Evolutionary conservation across 2,113 vertebrate species (phyloP), one percentile per base, ranked within the genome.

Genomic region (Corvus cornix): DNA sequence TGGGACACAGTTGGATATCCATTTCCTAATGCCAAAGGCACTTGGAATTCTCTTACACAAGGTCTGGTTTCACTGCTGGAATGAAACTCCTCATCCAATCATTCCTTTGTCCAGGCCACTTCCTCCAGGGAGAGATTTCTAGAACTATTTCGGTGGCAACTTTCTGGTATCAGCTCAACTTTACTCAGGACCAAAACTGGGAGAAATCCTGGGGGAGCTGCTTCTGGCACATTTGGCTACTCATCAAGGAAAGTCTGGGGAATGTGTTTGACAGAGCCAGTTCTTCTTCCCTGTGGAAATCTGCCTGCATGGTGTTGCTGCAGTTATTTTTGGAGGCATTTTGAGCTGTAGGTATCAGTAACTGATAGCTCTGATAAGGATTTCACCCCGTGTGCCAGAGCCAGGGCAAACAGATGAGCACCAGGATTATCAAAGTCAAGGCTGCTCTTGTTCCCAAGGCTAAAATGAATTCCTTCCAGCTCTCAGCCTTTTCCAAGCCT

Each of bases 241-340:
- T 80, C 41, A 2, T 14, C 72, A 74, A 89, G 76, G 68, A 28
- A 70, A 68, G 43, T 24, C 52, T 82, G 88, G 73, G 82, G 43
- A 90, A 85, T 66, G 79, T 48, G 73, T 95, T n/a, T 82, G 95
- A 94, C 80, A 85, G 92, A 78, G 62, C 72, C 53, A 77, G 35
- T 67, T 79, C 70, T 62, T 3, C 69, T 92, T 85, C 60, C 39
- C 87, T 84, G 82, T 93, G 67, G 37, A 90, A 46, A 74, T 35
- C 62, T 90, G 87, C n/a, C 55, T 90, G 72, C 35, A 0, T 75
- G 43, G 15, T 91, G 6, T 89, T 37, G 30, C 83, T 95, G 56
- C 48, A 21, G 59, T 84, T 97, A 89, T 94, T 97, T 96, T 89
- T 79, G 82, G 93, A 90, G 81, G 41, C 62, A 31, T 82, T 93